Base-by-base conservation (phyloP, 2,113 vertebrate genomes). In the Falco punctatus region DNA sequence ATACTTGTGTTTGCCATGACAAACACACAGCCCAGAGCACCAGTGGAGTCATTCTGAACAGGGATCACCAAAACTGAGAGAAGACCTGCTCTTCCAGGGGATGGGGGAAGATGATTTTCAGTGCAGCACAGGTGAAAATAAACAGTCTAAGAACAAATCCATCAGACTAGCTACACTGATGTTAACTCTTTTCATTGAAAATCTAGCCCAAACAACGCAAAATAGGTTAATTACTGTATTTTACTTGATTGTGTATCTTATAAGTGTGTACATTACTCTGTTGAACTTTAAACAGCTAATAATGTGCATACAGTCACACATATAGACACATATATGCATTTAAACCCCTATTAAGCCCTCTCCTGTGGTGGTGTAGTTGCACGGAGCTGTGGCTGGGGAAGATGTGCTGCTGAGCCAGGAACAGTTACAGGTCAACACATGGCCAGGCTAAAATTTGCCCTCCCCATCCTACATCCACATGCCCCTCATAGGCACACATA, bases 381-480 rank as follows among this genome's bases (percentile, higher is more conserved):
- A 15, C 23, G 24, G 28, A 74, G 67, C 48, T 18, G 49, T 13
- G 9, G 23, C 30, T 1, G 1, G 54, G 27, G 27, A 77, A 71
- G 57, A 33, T 1, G 5, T 17, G 12, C 61, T 74, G 23, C 74
- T 22, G 44, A 30, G 24, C 33, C 52, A 35, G 66, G n/a, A 82
- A 33, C 0, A 6, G 42, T 35, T 83, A 61, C 16, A 20, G 11
- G 52, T 20, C 80, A 55, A 79, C 54, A 40, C 33, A 21, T 3
- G 8, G 44, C 18, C 52, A 78, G 44, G 30, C 46, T 44, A 44
- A 78, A 66, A 30, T 23, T 13, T 28, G 9, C 11, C 33, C 22
- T 1, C 11, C 33, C 22, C 2, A 1, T 28, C 71, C 64, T n/a
- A 14, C 27, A 28, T 14, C 22, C 0, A 0, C 30, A 24, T 18